Evolutionary conservation across 1,140 invertebrate genomes (phyloP).

Genomic region (Homarus americanus): DNA sequence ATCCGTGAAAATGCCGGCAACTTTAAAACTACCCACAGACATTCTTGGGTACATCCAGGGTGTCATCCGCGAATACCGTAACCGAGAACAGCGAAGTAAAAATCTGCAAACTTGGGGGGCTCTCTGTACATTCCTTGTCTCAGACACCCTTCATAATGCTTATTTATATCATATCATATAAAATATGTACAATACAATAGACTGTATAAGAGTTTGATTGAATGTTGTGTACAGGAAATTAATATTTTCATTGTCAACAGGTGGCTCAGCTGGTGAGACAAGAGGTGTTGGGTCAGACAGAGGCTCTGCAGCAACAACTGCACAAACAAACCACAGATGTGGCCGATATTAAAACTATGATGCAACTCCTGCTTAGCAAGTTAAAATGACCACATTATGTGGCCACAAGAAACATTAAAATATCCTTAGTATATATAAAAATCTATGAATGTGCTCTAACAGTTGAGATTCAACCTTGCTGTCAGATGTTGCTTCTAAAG

Average conservation of each 20-base stretch:
- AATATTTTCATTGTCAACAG: neutral
- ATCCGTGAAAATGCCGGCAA: no score
- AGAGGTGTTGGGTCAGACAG: slow-evolving; percentile 7
- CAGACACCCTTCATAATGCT: no score
- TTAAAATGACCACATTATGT: neutral
- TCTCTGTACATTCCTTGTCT: no score
- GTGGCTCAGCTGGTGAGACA: slow-evolving; percentile 19
- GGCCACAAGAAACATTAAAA: neutral
- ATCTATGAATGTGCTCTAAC: neutral
- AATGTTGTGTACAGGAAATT: no score
- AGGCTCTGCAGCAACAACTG: slow-evolving; percentile 11
- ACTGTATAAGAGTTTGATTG: no score
- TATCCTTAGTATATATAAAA: neutral
- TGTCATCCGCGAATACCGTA: no score
- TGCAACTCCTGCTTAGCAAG: slow-evolving; percentile 1
- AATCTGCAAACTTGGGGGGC: no score
- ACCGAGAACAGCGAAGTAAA: no score
- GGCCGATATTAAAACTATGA: slow-evolving; percentile 31
- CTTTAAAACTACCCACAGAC: no score
- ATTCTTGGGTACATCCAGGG: no score
- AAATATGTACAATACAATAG: no score
- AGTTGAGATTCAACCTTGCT: neutral
- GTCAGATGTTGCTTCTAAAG: neutral
- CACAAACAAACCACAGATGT: slow-evolving; percentile 9
- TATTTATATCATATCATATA: no score